Percentiles rank a stretch among this genome's conserved stretches.
phyloP scores from a whole-genome alignment of 2,113 vertebrate species.

The Saccopteryx bilineata region DNA sequence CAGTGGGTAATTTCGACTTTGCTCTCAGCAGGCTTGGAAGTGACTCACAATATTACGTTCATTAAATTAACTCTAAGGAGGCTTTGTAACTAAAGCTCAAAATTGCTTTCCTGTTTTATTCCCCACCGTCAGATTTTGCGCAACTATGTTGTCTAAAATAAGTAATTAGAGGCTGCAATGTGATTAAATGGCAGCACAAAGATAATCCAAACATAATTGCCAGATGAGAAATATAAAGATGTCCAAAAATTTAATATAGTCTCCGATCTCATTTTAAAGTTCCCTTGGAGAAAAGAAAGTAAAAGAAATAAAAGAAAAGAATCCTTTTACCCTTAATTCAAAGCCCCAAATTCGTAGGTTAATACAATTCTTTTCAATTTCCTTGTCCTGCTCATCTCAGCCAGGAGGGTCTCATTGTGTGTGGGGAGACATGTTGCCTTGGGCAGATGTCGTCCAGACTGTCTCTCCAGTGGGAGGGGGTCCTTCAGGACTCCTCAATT shows the following conservation, averaged over 20 bases:
- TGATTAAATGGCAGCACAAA: background rate
- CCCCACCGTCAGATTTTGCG: background rate
- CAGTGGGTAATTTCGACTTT: background rate
- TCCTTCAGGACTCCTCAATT: background rate
- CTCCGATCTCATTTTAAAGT: background rate
- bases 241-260: background rate
- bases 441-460: background rate
- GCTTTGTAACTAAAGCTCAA: background rate
- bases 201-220: background rate
- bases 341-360: background rate
- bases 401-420: background rate
- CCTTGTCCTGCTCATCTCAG: background rate
- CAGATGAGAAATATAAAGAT: background rate
- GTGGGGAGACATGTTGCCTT: background rate
- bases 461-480: background rate
- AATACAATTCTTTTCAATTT: background rate
- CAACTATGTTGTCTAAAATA: background rate
- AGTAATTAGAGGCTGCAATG: background rate
- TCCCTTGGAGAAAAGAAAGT: constrained; percentile 14
- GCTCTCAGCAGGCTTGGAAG: background rate
- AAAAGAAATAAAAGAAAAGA: background rate
- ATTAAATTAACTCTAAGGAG: background rate
- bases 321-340: background rate
- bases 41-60: background rate
- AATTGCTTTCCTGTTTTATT: constrained; percentile 22